Percentiles rank a stretch among this genome's conserved stretches.
These are phyloP conservation scores for Eupsilia transversa DNA, from an alignment of 2,888 invertebrate species.

Conservation along the genomic window DNA sequence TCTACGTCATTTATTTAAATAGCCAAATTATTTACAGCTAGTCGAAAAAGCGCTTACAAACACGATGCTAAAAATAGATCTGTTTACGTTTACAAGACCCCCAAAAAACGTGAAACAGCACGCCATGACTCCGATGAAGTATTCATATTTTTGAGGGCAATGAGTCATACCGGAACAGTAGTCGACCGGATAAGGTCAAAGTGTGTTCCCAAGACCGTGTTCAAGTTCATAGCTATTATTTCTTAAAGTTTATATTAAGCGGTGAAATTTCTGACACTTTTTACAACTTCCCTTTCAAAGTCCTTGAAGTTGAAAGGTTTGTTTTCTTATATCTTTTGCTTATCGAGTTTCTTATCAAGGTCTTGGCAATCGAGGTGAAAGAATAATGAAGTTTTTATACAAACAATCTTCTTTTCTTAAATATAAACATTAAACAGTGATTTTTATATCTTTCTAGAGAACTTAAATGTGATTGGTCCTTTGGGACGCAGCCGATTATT, in stretches of 20 bases:
- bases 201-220: constrained; percentile 41
- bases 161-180: constrained; percentile 66
- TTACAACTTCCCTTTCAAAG: constrained; percentile 53
- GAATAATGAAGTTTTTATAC: not conserved
- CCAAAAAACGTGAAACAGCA: constrained; percentile 39
- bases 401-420: too few relatives aligned
- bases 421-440: not conserved
- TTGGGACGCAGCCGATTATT: not conserved
- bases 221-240: constrained; percentile 60
- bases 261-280: constrained; percentile 54
- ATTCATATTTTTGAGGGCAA: constrained; percentile 50
- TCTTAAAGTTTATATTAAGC: constrained; percentile 40
- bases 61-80: constrained; percentile 30
- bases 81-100: constrained; percentile 43
- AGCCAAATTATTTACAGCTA: not conserved
- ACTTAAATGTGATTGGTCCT: not conserved
- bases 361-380: constrained; percentile 16
- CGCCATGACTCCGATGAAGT: constrained; percentile 15
- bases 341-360: constrained; percentile 13
- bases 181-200: constrained; percentile 55
- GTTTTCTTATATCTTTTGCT: constrained; percentile 19
- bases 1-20: not conserved
- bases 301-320: constrained; percentile 41
- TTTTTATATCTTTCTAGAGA: not conserved
- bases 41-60: not conserved